Conservation (phyloP, 1,140 invertebrate species). For the Ylistrum balloti region DNA sequence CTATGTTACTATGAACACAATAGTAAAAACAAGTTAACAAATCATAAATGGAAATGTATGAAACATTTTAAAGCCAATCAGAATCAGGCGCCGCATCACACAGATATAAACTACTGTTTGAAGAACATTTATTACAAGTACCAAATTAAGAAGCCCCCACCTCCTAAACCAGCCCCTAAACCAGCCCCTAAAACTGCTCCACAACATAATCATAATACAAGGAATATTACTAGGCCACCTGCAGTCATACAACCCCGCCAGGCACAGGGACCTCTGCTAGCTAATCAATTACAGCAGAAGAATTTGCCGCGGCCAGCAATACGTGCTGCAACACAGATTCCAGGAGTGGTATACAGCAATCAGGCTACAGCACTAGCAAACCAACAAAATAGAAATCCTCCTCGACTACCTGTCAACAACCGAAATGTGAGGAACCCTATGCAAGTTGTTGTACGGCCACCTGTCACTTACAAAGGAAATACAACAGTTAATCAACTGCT, state of each 20-base stretch:
- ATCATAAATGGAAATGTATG: slow-evolving; percentile 93
- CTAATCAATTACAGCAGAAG: neutral
- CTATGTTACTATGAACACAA: slow-evolving; percentile 98
- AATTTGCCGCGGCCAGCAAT: neutral
- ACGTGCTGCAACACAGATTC: slow-evolving; percentile 37
- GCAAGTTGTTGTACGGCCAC: slow-evolving; percentile 6
- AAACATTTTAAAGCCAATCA: slow-evolving; percentile 95
- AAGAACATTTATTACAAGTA: slow-evolving; percentile 75
- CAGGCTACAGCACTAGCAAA: neutral
- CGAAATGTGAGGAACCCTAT: neutral
- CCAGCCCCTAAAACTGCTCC: neutral
- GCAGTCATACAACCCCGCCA: slow-evolving; percentile 51
- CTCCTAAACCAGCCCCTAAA: slow-evolving; percentile 38
- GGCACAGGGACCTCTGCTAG: neutral
- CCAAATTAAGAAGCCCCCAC: slow-evolving; percentile 61
- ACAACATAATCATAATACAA: neutral
- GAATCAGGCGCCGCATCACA: slow-evolving; percentile 88
- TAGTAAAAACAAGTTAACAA: slow-evolving; percentile 94
- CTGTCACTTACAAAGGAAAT: neutral
- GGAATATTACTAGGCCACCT: neutral
- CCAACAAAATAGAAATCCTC: neutral
- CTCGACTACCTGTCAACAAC: neutral
- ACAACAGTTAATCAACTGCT: slow-evolving; percentile 5
- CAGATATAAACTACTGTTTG: slow-evolving; percentile 77
- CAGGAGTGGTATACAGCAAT: neutral